These are phyloP conservation scores for Heliconius aoede DNA, from an alignment of 2,888 invertebrate species.

Conservation along the genomic window DNA sequence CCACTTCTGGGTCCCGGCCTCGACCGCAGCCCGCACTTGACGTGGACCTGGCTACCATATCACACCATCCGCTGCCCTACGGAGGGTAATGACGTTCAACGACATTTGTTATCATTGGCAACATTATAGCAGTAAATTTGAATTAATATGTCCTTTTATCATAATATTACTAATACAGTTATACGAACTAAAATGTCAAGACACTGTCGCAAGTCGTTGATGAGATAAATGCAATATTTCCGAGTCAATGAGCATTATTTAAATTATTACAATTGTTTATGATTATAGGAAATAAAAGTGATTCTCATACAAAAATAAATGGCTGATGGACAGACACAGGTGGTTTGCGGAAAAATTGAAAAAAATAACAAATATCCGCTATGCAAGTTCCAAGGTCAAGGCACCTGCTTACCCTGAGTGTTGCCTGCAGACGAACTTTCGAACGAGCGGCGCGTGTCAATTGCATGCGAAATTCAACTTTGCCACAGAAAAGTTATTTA, in stretches of 20 bases:
- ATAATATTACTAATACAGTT: conserved; percentile 45
- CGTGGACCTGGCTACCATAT: conserved; percentile 72
- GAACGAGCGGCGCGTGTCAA: conserved; percentile 56
- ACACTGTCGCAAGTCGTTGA: background rate
- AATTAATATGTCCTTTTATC: conserved; percentile 52
- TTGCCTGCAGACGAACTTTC: conserved; percentile 71
- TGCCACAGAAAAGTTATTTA: background rate
- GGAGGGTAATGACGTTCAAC: conserved; percentile 73
- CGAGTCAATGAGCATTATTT: background rate
- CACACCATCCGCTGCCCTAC: conserved; percentile 75
- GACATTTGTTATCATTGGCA: conserved; percentile 65
- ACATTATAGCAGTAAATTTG: conserved; percentile 53
- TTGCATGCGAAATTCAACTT: conserved; percentile 44
- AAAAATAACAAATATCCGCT: conserved; percentile 72
- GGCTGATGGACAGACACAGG: conserved; percentile 23
- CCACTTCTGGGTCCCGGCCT: conserved; percentile 72
- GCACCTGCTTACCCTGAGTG: conserved; percentile 75
- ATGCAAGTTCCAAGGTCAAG: conserved; percentile 72
- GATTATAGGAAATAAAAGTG: conserved; percentile 12
- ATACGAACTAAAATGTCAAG: conserved; percentile 29
- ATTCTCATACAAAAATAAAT: conserved; percentile 8
- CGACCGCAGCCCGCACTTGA: conserved; percentile 71
- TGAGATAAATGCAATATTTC: background rate
- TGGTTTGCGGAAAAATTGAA: conserved; percentile 71
- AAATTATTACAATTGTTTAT: background rate